Conservation (phyloP, 2,888 invertebrate species). For the Panopea generosa region DNA sequence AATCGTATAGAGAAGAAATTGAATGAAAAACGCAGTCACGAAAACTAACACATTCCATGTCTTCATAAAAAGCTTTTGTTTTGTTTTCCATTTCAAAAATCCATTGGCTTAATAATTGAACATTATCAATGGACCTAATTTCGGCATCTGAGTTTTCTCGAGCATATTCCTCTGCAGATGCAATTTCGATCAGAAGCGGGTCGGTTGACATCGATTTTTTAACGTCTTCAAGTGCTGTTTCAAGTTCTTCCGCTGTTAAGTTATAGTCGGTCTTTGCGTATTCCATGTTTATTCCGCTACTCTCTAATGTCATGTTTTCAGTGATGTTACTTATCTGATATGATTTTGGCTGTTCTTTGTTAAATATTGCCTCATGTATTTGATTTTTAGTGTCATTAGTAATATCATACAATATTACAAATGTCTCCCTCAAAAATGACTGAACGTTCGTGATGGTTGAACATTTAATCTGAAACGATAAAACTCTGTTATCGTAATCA, state of each 20-base stretch:
- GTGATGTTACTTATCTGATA: not conserved
- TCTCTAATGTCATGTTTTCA: not conserved
- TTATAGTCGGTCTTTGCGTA: conserved; percentile 27
- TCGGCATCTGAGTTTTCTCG: conserved; percentile 7
- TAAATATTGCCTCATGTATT: not conserved
- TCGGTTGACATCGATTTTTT: conserved; percentile 11
- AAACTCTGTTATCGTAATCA: conserved; percentile 29
- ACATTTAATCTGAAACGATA: conserved; percentile 35
- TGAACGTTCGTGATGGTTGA: conserved; percentile 9
- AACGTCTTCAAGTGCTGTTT: conserved; percentile 7
- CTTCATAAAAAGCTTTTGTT: conserved; percentile 25
- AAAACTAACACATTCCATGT: conserved; percentile 36
- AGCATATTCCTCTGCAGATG: conserved; percentile 4
- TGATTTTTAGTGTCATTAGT: conserved; percentile 20
- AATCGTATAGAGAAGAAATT: conserved; percentile 32
- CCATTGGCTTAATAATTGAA: conserved; percentile 39
- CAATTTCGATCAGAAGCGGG: conserved; percentile 23
- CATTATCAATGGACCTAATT: conserved; percentile 1
- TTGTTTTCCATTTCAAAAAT: conserved; percentile 41
- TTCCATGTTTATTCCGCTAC: conserved; percentile 7
- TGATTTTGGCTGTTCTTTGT: not conserved
- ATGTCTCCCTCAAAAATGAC: conserved; percentile 21
- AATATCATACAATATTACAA: conserved; percentile 17
- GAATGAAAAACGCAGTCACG: conserved; percentile 45
- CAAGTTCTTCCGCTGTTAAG: conserved; percentile 23